Base-by-base conservation (phyloP, 2,113 vertebrate species). In the Carassius gibelio region DNA sequence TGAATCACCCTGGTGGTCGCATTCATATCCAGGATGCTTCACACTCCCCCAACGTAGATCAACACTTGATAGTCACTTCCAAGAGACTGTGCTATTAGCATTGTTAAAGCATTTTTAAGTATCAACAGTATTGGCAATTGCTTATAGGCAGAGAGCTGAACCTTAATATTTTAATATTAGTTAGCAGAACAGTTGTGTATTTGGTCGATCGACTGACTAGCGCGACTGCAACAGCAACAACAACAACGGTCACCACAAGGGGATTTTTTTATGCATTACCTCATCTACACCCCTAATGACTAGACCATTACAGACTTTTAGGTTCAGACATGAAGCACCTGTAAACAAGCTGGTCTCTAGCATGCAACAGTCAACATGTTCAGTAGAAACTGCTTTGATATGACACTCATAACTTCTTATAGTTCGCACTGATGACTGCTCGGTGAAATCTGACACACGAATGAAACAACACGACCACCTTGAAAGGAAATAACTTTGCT, bases 221-320 rank as follows among this genome's bases (percentile, higher is more conserved):
- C 7, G 1, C 36, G 26, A 62, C 55, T 57, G 30, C 75, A 38
- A 59, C 30, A 26, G 26, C 26, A 19, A 45, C 42, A 45, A 38
- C 57, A 64, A 19, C 11, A 64, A 0, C 21, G 26, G n/a, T 17
- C 36, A 77, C 84, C 69, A 86, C 84, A 81, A 86, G 61, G 81
- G 82, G 52, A 64, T 83, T 88, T 38, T 88, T 30, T 48, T 11
- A 52, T 45, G 68, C 3, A 68, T 82, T 69, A 85, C 30, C 9
- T 79, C 52, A 42, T 79, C 50, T 81, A 55, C 13, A 66, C 8
- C 69, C 19, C 14, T 75, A 77, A 61, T 50, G 57, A 36, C 14
- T 2, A 17, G 64, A 61, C 34, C 76, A n/a, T 86, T 84, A 86
- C 82, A 79, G 76, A 88, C 1, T 72, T 80, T 77, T 81, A 55